Conservation (phyloP, 92 coral and sea anemone genomes). For the Pocillopora grandis region DNA sequence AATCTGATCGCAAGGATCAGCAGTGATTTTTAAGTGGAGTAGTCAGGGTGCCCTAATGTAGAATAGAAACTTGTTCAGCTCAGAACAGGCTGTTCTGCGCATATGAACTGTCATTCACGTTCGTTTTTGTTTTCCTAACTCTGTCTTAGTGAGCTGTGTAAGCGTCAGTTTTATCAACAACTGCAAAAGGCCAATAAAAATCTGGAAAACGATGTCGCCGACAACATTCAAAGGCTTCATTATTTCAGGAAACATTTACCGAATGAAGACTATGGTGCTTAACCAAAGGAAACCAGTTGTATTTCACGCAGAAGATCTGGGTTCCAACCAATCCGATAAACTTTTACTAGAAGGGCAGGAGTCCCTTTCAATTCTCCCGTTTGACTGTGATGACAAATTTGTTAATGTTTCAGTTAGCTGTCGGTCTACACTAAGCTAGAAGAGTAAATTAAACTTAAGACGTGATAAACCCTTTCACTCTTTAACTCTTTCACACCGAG, state of each 20-base stretch:
- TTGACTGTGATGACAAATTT: conserved; percentile 59
- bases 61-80: no score
- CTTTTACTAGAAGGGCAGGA: conserved; percentile 57
- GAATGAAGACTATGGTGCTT: conserved; percentile 56
- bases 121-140: neutral
- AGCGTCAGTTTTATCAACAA: conserved; percentile 50
- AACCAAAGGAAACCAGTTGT: conserved; percentile 44
- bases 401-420: conserved; percentile 44
- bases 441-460: no score
- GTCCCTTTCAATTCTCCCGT: conserved; percentile 48
- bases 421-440: no score
- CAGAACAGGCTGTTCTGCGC: no score
- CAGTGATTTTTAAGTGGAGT: no score
- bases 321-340: conserved; percentile 9
- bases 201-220: conserved; percentile 64
- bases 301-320: conserved; percentile 59
- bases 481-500: no score
- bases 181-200: conserved; percentile 51
- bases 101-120: neutral
- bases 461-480: no score
- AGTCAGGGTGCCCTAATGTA: no score
- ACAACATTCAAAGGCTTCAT: conserved; percentile 56
- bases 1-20: no score
- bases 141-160: conserved; percentile 52
- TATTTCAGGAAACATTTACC: conserved; percentile 42